Conservation (phyloP, 2,797 vertebrate species). For the Apodemus agrarius region DNA sequence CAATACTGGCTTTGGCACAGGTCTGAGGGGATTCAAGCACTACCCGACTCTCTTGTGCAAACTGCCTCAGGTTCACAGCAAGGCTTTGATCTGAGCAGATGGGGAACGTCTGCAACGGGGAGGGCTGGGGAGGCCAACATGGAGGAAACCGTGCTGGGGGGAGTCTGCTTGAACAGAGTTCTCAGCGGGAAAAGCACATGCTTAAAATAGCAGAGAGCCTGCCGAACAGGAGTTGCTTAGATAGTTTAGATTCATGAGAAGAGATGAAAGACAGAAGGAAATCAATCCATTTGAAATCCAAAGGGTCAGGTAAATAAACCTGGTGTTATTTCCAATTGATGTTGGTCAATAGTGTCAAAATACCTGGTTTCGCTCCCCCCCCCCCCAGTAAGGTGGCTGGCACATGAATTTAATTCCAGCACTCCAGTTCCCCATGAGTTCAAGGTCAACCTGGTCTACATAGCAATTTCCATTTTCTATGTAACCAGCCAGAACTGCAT, state of each 20-base stretch:
- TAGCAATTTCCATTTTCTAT: neutral
- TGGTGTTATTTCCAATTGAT: neutral
- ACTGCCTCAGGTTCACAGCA: neutral
- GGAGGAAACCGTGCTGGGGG: too few relatives aligned
- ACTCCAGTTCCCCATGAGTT: neutral
- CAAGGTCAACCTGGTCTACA: neutral
- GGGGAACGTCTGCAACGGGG: neutral
- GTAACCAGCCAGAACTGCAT: neutral
- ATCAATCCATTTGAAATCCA: neutral
- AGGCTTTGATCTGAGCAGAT: neutral
- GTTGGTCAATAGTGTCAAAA: neutral
- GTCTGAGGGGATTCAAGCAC: neutral
- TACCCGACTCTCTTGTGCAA: neutral
- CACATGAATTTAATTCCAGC: neutral
- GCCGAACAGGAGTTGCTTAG: neutral
- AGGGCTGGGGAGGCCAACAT: too few relatives aligned
- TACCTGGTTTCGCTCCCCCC: neutral
- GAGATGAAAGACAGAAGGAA: neutral
- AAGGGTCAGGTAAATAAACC: neutral
- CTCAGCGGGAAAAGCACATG: neutral
- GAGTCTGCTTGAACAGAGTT: neutral
- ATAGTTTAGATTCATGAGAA: neutral
- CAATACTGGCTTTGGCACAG: neutral
- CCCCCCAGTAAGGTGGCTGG: neutral
- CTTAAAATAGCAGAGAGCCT: neutral